Base-by-base conservation (phyloP, 2,113 vertebrate species). In the Gadus chalcogrammus region DNA sequence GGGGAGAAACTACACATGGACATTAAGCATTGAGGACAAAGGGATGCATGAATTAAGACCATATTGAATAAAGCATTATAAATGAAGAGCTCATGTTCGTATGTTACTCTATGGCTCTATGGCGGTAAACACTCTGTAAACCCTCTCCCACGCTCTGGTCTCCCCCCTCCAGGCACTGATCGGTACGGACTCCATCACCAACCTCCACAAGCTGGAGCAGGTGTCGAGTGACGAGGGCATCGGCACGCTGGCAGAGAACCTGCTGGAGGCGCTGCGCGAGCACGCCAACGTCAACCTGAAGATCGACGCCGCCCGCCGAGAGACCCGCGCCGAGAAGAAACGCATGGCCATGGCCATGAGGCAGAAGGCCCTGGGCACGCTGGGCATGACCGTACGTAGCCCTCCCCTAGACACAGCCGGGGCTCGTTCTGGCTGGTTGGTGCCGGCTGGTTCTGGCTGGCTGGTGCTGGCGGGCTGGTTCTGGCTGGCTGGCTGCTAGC, bases 311-410 rank as follows among this genome's bases (percentile, higher is more conserved):
- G 97, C 97, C 1, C 93, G 97, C 63, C 93, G 95, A 75, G 97
- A 99, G 86, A 99, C 97, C 0, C 92, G 97, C 5, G 94, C 97
- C 0, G 96, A 99, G 93, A 99, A 99, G 92, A 99, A 99, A 82
- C 92, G 96, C 0, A 97, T 99, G 97, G 97, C 97, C 38, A 99
- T 99, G 97, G 97, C 97, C 0, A 99, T 99, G 97, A 92, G 97
- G 67, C 96, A 99, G 88, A 99, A 99, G 81, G 97, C 97, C 15
- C 83, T 99, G 81, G 97, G 97, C 77, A 99, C 97, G 0, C 91
- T 99, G 80, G 97, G 97, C 77, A 99, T 99, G 97, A 99, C 96
- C 86, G 97, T 99, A 87, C 15, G 3, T 3, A 16, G 12, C 42
- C 12, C 42, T 48, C 9, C 42, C 42, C 5, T 13, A 48, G 42